Conservation (phyloP, 2,113 vertebrate species). For the Eretmochelys imbricata region DNA sequence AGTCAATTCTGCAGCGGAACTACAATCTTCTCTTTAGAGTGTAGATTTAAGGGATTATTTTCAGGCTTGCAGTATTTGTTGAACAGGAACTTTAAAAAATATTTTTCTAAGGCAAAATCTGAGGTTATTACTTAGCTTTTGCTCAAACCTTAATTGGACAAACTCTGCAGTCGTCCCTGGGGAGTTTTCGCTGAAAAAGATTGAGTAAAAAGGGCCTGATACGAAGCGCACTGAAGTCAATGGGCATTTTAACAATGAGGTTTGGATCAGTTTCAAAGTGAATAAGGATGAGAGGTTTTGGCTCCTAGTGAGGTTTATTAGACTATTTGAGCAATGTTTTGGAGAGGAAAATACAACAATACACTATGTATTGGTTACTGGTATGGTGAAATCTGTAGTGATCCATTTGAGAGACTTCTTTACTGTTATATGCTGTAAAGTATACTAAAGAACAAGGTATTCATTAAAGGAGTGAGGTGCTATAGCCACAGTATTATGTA, state of each 20-base stretch:
- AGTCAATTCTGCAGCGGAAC: conserved; percentile 53
- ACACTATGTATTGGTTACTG: not conserved
- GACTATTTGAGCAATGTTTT: conserved; percentile 29
- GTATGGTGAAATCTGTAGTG: conserved; percentile 1
- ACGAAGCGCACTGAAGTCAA: not conserved
- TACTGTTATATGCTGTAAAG: not conserved
- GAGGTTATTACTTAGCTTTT: not conserved
- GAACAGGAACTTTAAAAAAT: conserved; percentile 33
- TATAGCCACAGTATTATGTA: not conserved
- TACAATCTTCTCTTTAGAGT: conserved; percentile 24
- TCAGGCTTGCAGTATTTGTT: not conserved
- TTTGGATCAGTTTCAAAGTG: not conserved
- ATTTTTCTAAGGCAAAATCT: not conserved
- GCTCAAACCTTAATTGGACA: not conserved
- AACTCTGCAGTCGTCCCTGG: not conserved
- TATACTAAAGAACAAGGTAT: not conserved
- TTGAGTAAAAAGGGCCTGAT: conserved; percentile 8
- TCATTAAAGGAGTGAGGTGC: not conserved
- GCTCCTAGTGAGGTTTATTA: conserved; percentile 18
- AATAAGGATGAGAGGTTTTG: not conserved
- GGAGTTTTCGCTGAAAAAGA: not conserved
- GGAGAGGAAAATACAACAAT: conserved; percentile 21
- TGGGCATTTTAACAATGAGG: not conserved
- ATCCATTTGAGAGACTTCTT: not conserved
- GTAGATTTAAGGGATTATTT: conserved; percentile 35